phyloP scores from a whole-genome alignment of 2,797 vertebrate genomes.

The Helostoma temminkii region DNA sequence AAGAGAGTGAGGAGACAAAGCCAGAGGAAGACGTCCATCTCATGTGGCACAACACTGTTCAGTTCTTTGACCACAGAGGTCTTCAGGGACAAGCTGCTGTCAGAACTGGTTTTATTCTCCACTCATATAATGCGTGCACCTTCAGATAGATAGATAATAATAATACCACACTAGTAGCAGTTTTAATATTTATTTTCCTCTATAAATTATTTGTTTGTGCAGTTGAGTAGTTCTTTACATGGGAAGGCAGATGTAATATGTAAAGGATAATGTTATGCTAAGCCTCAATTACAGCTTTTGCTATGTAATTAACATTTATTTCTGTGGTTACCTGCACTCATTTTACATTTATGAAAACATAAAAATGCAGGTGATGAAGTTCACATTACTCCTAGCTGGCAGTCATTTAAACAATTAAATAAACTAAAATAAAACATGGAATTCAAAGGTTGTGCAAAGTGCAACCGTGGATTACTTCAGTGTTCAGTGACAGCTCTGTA shows the following conservation, averaged over 20 bases:
- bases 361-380: too few species aligned
- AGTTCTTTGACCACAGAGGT: slow-evolving; percentile 63
- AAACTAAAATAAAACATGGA: not conserved
- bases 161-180: too few species aligned
- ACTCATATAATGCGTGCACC: not conserved
- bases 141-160: slow-evolving; percentile 3
- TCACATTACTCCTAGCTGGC: not conserved
- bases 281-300: not conserved
- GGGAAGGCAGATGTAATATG: not conserved
- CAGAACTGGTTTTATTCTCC: slow-evolving; percentile 58
- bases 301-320: not conserved
- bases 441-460: not conserved
- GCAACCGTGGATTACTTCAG: not conserved
- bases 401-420: not conserved
- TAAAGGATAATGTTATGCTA: not conserved
- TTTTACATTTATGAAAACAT: too few species aligned
- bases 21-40: slow-evolving; percentile 52
- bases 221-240: not conserved
- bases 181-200: not conserved
- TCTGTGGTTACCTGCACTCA: not conserved
- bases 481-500: slow-evolving; percentile 5
- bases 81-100: slow-evolving; percentile 69
- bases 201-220: not conserved
- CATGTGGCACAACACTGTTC: slow-evolving; percentile 53
- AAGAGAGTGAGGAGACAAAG: slow-evolving; percentile 5